These are phyloP conservation scores for Bolborhynchus lineola DNA, from an alignment of 2,113 vertebrate species.

Conservation along the genomic window DNA sequence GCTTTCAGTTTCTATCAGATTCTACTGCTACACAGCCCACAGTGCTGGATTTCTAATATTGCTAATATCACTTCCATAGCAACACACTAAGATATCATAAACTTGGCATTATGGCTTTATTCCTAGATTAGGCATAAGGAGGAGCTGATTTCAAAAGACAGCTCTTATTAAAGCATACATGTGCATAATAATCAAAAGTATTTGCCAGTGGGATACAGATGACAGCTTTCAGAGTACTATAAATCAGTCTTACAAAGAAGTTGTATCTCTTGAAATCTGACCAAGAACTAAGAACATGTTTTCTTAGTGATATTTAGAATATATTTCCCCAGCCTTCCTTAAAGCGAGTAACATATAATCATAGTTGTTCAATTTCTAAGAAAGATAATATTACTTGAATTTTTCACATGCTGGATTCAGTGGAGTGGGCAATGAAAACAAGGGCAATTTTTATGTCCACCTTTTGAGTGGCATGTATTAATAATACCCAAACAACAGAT, in stretches of 20 bases:
- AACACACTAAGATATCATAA: constrained; percentile 30
- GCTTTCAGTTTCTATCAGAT: not conserved
- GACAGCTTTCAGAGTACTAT: not conserved
- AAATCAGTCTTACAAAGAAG: not conserved
- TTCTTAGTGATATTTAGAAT: not conserved
- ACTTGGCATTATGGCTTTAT: constrained; percentile 9
- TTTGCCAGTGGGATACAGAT: not conserved
- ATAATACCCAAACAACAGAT: not conserved
- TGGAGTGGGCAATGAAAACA: not conserved
- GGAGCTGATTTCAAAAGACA: constrained; percentile 20
- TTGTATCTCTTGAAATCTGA: not conserved
- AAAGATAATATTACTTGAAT: not conserved
- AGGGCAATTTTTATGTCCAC: not conserved
- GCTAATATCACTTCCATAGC: constrained; percentile 50
- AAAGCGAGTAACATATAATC: not conserved
- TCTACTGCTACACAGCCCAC: not conserved
- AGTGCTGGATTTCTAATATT: constrained; percentile 35
- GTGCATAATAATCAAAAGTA: not conserved
- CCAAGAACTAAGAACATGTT: not conserved
- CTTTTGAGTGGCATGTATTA: not conserved
- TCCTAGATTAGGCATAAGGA: constrained; percentile 3
- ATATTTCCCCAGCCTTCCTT: not conserved
- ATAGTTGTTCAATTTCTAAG: not conserved
- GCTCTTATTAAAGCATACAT: not conserved
- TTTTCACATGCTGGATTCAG: not conserved